Base-by-base conservation (phyloP, 1,140 invertebrate genomes). In the Danaus melanippus region DNA sequence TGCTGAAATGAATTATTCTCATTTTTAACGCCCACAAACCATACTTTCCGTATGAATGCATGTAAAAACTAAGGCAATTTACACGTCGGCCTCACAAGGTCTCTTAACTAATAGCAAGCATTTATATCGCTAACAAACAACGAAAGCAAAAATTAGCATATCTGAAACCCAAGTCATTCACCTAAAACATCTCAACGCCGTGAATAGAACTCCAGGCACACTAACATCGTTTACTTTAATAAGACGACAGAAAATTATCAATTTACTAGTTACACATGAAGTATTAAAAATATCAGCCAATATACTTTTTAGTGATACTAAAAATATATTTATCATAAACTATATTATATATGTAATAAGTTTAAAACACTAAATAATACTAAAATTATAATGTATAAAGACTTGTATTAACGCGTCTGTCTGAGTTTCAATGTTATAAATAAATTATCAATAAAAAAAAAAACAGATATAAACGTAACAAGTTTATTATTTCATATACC, bases 121-220 rank as follows among this genome's bases (percentile, higher is more conserved):
- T 59, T 57, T 61, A 62, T 62, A 66, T 63, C 59, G 71, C 69
- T 76, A 79, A 77, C 51, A 51, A 75, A 63, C 61, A 69, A 76
- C 73, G 77, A 79, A 72, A 71, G 58, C 58, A 51, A 60, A 71
- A 82, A 81, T 83, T 85, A 83, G 66, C 78, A 76, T 72, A 62
- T 75, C 58, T 68, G 65, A 70, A 75, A 69, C 67, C 67, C 60
- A 59, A 76, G 79, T 81, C 76, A 69, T 85, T 81, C 76, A 78
- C 72, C 73, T 63, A 51, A 15, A 42, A 10, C 11, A 43, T 51
- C 49, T 51, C 40, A 12, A 42, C 42, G 32, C 50, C 41, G 10
- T 15, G 45, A 45, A 50, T 12, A 10, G 12, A 43, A 51, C 12
- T 48, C 12, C 41, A 49, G 32, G 9, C 47, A 11, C 11, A 49